Base-by-base conservation (phyloP, 2,113 vertebrate species). In the Cebidichthys violaceus region DNA sequence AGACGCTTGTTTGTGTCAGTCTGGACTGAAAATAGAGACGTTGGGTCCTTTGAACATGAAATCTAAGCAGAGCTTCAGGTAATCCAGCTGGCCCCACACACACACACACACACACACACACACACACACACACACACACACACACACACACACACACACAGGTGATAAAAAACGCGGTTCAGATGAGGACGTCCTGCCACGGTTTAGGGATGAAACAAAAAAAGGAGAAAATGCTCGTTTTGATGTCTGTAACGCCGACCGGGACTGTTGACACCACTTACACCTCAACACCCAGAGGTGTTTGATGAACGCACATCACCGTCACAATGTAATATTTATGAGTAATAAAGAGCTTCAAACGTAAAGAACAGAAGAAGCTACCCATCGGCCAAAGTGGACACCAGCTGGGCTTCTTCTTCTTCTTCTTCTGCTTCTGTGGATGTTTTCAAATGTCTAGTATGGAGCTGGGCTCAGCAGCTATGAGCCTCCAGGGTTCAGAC, bases 11-110 rank as follows among this genome's bases (percentile, higher is more conserved):
- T 17, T 45, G 43, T 45, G 1, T 13, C 43, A 45, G 43, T 13
- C 60, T 22, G 33, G 33, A 22, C 60, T n/a, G 18, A 22, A 37
- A 22, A 62, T 2, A 39, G 39, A 37, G 33, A 11, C 1, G 2
- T 33, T 15, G 45, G 54, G 8, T 64, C 9, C 27, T 75, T 75
- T 75, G 72, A 75, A 64, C 29, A 17, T 50, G 29, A 62, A 33
- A 64, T 52, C 43, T 64, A 3, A 33, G 57, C 39, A 39, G 39
- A 39, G 39, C 39, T 39, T 39, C 39, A 24, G 50, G 50, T 27
- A 14, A 20, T 50, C 66, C 41, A 13, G 41, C n/a, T 4, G 9
- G 24, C 8, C 50, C 10, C 8, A 54, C 50, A 54, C 50, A n/a
- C 50, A 54, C 50, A 20, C 47, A 20, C 17, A 50, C 47, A 50